Evolutionary conservation across 2,113 vertebrate genomes (phyloP).

Genomic region (Galbula dea): DNA sequence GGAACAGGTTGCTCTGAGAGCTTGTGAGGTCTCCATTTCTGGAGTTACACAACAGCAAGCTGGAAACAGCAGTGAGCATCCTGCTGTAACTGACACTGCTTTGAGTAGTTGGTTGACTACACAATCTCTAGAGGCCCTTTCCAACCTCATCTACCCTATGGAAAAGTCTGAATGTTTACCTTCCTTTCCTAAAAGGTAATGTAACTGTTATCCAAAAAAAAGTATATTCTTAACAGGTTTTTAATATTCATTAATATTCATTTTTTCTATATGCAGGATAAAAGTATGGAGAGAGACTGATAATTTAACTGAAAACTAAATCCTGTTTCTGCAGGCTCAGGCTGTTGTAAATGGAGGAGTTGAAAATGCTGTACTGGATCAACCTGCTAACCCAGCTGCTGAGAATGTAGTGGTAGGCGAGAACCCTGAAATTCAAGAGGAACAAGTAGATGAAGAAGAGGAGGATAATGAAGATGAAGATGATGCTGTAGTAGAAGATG

Average conservation of each 20-base stretch:
- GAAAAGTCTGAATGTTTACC: neutral
- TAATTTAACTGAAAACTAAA: neutral
- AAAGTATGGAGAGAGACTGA: neutral
- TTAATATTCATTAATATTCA: fast-evolving
- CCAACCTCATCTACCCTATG: neutral
- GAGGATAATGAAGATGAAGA: slow-evolving; percentile 91
- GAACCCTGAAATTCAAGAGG: slow-evolving; percentile 84
- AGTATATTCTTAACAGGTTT: neutral
- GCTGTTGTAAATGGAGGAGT: slow-evolving; percentile 78
- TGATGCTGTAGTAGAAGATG: slow-evolving; percentile 87
- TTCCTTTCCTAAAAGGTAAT: neutral
- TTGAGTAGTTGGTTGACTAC: neutral
- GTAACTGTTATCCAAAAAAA: neutral
- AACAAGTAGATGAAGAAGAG: slow-evolving; percentile 87
- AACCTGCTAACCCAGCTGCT: slow-evolving; percentile 80
- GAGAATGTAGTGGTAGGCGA: slow-evolving; percentile 87
- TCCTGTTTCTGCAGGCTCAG: slow-evolving; percentile 71
- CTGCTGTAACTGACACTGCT: neutral
- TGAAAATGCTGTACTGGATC: slow-evolving; percentile 79
- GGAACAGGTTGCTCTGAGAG: neutral
- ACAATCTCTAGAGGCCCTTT: neutral
- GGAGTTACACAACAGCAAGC: neutral
- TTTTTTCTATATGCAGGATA: neutral
- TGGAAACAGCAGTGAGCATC: neutral
- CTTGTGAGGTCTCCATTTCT: neutral